phyloP scores from a whole-genome alignment of 2,888 invertebrate genomes.

The Pelosia muscerda region DNA sequence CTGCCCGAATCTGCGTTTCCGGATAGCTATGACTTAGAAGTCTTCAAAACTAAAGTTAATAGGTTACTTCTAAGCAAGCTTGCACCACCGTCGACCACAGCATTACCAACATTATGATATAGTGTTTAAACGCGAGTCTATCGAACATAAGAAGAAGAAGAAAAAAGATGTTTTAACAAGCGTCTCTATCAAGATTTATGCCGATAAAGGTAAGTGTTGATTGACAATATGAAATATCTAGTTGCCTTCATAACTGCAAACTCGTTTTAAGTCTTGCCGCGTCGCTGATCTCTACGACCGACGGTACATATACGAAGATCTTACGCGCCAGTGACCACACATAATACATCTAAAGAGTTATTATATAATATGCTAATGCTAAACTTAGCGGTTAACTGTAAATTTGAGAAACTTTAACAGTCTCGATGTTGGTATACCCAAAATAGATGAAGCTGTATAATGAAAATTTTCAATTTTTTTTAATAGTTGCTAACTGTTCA shows the following conservation, averaged over 20 bases:
- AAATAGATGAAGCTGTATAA: not conserved
- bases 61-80: no score
- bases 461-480: no score
- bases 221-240: not conserved
- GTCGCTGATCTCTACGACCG: slow-evolving; percentile 1
- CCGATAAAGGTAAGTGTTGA: not conserved
- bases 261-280: slow-evolving; percentile 4
- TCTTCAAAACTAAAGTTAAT: no score
- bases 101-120: no score
- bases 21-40: no score
- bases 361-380: slow-evolving; percentile 1
- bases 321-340: slow-evolving; percentile 1
- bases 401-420: not conserved
- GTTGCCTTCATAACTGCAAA: slow-evolving; percentile 1
- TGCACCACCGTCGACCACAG: no score
- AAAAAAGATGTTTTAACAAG: no score
- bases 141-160: no score
- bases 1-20: no score
- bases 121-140: no score
- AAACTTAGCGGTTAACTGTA: not conserved
- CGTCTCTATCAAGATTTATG: no score
- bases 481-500: no score
- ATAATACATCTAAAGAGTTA: slow-evolving; percentile 1
- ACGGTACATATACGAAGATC: not conserved
- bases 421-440: not conserved